Evolutionary conservation across 2,888 invertebrate genomes (phyloP).

Genomic region (Neoaliturus tenellus): DNA sequence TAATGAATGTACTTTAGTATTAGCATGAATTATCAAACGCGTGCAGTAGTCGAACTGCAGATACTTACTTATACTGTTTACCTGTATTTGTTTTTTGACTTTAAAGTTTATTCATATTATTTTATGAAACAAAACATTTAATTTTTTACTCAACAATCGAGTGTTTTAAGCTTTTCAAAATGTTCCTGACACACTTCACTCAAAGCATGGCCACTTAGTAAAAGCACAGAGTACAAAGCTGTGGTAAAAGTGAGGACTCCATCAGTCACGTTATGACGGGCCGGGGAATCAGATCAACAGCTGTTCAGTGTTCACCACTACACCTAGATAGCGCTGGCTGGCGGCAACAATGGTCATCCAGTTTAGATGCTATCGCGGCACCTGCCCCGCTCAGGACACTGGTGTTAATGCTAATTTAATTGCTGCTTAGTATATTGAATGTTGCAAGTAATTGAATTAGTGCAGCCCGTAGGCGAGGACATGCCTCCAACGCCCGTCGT

Average conservation of each 20-base stretch:
- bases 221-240: neutral
- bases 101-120: too few species aligned
- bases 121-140: too few species aligned
- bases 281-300: neutral
- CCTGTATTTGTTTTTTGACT: too few species aligned
- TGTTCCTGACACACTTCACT: too few species aligned
- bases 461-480: neutral
- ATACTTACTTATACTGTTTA: too few species aligned
- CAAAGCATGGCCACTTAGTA: neutral
- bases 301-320: too few species aligned
- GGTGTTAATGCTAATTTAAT: constrained; percentile 47
- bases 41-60: too few species aligned
- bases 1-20: too few species aligned
- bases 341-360: constrained; percentile 13
- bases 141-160: too few species aligned
- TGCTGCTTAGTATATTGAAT: constrained; percentile 35
- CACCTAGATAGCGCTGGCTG: neutral
- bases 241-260: neutral
- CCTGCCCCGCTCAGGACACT: constrained; percentile 20
- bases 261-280: constrained; percentile 22
- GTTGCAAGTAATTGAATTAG: constrained; percentile 40
- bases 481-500: neutral
- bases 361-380: constrained; percentile 6
- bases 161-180: too few species aligned
- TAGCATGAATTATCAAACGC: too few species aligned